phyloP scores from a whole-genome alignment of 2,888 invertebrate genomes.

The Apocheima hispidaria region DNA sequence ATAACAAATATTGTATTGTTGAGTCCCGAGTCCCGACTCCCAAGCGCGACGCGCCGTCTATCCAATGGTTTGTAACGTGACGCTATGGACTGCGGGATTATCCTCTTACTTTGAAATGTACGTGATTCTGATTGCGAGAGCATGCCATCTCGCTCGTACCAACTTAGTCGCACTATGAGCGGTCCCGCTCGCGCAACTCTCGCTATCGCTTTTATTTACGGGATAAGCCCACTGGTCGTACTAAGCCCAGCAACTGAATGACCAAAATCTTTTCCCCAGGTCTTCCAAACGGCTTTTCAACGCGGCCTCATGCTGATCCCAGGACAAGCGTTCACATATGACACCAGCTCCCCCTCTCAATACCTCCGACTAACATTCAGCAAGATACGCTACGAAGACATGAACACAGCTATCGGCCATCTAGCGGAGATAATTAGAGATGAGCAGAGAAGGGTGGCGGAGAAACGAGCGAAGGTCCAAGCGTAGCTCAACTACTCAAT shows the following conservation, averaged over 20 bases:
- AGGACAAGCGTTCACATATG: slow-evolving; percentile 90
- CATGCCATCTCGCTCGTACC: too few relatives aligned
- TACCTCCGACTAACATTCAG: slow-evolving; percentile 91
- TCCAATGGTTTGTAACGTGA: too few relatives aligned
- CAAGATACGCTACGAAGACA: slow-evolving; percentile 87
- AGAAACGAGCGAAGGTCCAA: slow-evolving; percentile 49
- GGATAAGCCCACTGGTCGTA: background rate
- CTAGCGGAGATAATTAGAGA: slow-evolving; percentile 87
- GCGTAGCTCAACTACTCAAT: slow-evolving; percentile 57
- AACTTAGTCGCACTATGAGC: too few relatives aligned
- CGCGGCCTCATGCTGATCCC: slow-evolving; percentile 90
- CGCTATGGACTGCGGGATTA: too few relatives aligned
- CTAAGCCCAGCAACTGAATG: background rate
- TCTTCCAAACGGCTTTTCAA: slow-evolving; percentile 86
- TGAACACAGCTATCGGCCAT: slow-evolving; percentile 86
- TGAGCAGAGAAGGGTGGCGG: slow-evolving; percentile 73
- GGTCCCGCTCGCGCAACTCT: too few relatives aligned
- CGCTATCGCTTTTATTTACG: too few relatives aligned
- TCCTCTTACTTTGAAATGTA: too few relatives aligned
- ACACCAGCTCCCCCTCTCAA: slow-evolving; percentile 87
- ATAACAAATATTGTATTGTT: too few relatives aligned
- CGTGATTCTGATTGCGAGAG: too few relatives aligned
- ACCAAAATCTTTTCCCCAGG: slow-evolving; percentile 52
- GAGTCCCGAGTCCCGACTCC: too few relatives aligned
- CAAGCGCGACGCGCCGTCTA: too few relatives aligned